Evolutionary conservation across 2,888 invertebrate species (phyloP).

Genomic region (Tetheella fluctuosa): DNA sequence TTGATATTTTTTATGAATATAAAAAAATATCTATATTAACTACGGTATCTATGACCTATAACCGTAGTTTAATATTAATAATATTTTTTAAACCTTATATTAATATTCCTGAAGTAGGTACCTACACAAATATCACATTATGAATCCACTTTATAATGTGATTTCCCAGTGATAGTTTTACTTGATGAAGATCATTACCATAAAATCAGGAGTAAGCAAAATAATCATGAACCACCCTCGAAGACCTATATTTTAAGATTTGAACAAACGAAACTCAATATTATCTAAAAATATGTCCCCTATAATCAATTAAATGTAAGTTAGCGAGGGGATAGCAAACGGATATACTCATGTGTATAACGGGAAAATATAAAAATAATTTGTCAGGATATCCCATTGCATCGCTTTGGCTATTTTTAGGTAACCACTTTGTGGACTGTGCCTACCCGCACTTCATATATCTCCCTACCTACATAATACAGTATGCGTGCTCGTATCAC

Average conservation of each 20-base stretch:
- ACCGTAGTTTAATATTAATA: too few species aligned
- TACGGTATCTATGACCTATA: too few species aligned
- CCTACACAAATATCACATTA: too few species aligned
- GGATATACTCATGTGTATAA: conserved; percentile 59
- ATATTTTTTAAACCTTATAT: too few species aligned
- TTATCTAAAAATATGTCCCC: conserved; percentile 17
- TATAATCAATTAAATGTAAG: conserved; percentile 31
- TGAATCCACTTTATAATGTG: too few species aligned
- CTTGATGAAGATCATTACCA: too few species aligned
- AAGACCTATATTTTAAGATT: not conserved
- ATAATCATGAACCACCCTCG: not conserved
- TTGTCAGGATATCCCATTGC: conserved; percentile 80
- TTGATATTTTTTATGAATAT: too few species aligned
- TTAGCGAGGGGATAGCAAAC: conserved; percentile 37
- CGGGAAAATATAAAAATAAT: conserved; percentile 77
- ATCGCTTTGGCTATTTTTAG: conserved; percentile 51
- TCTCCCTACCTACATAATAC: not conserved
- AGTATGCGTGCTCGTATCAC: not conserved
- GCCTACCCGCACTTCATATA: conserved; percentile 13
- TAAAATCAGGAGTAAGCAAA: too few species aligned
- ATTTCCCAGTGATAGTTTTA: too few species aligned
- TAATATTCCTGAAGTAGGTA: too few species aligned
- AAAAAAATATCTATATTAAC: too few species aligned
- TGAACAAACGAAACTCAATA: not conserved
- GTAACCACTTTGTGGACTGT: conserved; percentile 14